Evolutionary conservation across 2,888 invertebrate species (phyloP), one percentile per base, ranked within the genome.

Genomic region (Nesidiocoris tenuis): DNA sequence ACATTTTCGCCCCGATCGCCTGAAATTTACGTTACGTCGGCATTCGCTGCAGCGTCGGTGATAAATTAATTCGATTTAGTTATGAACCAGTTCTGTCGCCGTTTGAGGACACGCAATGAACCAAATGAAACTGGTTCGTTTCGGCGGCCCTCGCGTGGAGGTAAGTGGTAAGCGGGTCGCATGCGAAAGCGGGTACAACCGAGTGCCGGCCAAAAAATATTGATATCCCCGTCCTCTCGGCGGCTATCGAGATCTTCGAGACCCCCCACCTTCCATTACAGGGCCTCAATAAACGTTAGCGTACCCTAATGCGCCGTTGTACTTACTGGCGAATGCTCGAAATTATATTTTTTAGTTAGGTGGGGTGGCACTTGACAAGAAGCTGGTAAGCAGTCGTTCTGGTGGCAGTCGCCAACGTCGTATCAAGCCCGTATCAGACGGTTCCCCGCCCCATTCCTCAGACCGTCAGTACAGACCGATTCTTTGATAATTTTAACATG

Each of bases 121-220:
- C 67, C 67, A 67, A 67, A 67, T 55, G 2, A 23, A 67, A 67
- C 67, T 55, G 67, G 67, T 67, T 67, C 21, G 22, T 19, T 67
- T 67, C 55, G 67, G 39, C 12, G n/a, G 67, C 55, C 56, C n/a
- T 67, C 56, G 67, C 67, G 67, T 67, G 67, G 21, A 55, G 3
- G 19, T 67, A 67, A 67, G 67, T 67, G 67, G 67, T 19, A 39
- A 56, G 55, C 39, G 55, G 67, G 55, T 67, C 56, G 67, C 67
- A 67, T 67, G 67, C 67, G 54, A 56, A 12, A 39, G 12, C 39
- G 5, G 12, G 12, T 12, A 39, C 39, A 12, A 7, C 39, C 5
- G 12, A 39, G 39, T 7, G 39, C 12, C 39, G 39, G 39, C 39
- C 39, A 39, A 39, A n/a, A 39, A 39, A 39, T 39, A 39, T 39